Evolutionary conservation across 2,113 vertebrate species (phyloP).

Genomic region (Cottus gobio): DNA sequence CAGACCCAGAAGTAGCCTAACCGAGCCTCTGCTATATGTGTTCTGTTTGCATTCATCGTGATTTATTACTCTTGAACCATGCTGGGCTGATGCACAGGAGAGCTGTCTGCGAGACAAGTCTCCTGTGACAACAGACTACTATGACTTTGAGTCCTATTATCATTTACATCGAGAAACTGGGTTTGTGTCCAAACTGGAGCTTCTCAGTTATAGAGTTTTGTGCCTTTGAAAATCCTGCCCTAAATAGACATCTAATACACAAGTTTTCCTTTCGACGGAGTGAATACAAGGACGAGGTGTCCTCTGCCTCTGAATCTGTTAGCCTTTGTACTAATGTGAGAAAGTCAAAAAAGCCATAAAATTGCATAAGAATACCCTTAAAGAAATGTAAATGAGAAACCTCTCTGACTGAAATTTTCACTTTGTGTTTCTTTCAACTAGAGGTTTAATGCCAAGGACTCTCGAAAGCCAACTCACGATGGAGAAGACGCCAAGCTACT

Average conservation of each 20-base stretch:
- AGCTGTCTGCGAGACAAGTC: constrained; percentile 64
- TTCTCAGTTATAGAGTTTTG: constrained; percentile 21
- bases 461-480: constrained; percentile 93
- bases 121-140: constrained; percentile 68
- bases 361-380: not conserved
- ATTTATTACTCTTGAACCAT: constrained; percentile 76
- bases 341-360: not conserved
- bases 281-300: constrained; percentile 51
- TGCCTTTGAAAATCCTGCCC: constrained; percentile 48
- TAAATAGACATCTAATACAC: constrained; percentile 38
- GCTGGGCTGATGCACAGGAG: constrained; percentile 53
- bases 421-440: constrained; percentile 70
- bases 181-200: constrained; percentile 53
- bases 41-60: constrained; percentile 64
- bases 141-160: constrained; percentile 60
- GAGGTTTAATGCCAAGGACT: constrained; percentile 92
- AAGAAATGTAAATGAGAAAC: constrained; percentile 35
- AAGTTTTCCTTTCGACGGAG: constrained; percentile 34
- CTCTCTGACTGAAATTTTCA: not conserved
- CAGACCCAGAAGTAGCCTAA: constrained; percentile 52
- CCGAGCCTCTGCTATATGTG: constrained; percentile 45
- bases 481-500: constrained; percentile 97
- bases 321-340: constrained; percentile 10
- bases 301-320: constrained; percentile 19
- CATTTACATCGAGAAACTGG: constrained; percentile 69